Conservation (phyloP, 2,888 invertebrate species). For the Diaphora mendica region DNA sequence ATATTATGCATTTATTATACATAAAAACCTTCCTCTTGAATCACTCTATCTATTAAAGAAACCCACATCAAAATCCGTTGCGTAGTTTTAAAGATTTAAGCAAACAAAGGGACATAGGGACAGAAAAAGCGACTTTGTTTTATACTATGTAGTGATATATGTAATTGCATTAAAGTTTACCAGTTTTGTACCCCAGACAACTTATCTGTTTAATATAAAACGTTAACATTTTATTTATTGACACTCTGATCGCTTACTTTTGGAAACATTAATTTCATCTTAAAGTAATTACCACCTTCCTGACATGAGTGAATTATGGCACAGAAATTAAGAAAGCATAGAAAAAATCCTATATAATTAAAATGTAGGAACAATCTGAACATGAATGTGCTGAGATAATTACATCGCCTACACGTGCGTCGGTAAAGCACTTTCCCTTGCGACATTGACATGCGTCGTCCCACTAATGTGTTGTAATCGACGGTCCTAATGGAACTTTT, state of each 20-base stretch:
- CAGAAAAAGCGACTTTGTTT: no score
- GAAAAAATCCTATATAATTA: neutral
- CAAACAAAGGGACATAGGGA: no score
- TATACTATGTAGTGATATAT: no score
- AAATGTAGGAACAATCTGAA: neutral
- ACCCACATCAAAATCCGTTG: no score
- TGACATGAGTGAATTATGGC: neutral
- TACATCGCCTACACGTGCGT: slow-evolving; percentile 17
- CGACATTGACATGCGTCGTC: slow-evolving; percentile 54
- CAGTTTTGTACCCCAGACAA: neutral
- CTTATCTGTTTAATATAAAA: no score
- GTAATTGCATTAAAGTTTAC: neutral
- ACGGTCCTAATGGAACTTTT: slow-evolving; percentile 55
- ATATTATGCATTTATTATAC: no score
- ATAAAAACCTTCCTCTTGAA: no score
- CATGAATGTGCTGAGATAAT: slow-evolving; percentile 23
- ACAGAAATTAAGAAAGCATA: neutral
- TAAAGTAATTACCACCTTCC: neutral
- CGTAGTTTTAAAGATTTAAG: no score
- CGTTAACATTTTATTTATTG: no score
- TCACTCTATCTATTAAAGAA: no score
- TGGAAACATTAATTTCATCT: neutral
- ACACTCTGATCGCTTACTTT: no score
- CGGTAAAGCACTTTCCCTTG: slow-evolving; percentile 33
- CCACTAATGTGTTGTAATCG: slow-evolving; percentile 58